These are phyloP conservation scores for Malurus elegans DNA, from an alignment of 2,113 vertebrate genomes.

Conservation along the genomic window DNA sequence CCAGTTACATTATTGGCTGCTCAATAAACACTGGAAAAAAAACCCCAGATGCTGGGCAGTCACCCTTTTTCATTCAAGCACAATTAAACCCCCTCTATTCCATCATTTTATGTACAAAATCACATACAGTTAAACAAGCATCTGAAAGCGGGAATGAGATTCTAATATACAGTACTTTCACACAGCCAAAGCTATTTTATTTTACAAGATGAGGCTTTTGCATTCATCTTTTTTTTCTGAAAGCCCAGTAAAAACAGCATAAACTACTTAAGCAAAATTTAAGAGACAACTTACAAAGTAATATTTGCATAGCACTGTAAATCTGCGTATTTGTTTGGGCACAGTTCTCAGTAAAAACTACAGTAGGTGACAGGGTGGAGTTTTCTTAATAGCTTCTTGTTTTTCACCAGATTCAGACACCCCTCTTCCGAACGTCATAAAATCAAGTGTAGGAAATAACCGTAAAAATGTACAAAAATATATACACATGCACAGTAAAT, in stretches of 20 bases:
- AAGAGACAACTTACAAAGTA: slow-evolving; percentile 13
- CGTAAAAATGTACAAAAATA: slow-evolving; percentile 75
- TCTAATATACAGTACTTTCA: slow-evolving; percentile 33
- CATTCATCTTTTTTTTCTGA: neutral
- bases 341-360: slow-evolving; percentile 1
- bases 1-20: neutral
- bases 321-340: neutral
- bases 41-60: neutral
- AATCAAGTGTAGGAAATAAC: slow-evolving; percentile 50
- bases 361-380: neutral
- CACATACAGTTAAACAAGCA: neutral
- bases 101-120: neutral
- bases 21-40: neutral
- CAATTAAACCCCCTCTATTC: neutral
- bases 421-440: neutral
- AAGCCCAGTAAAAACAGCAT: slow-evolving; percentile 15
- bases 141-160: neutral
- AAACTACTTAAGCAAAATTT: neutral
- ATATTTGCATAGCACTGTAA: slow-evolving; percentile 32
- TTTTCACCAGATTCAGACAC: slow-evolving; percentile 24
- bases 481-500: slow-evolving; percentile 47
- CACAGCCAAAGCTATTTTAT: slow-evolving; percentile 67
- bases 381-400: neutral
- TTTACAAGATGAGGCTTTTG: slow-evolving; percentile 21
- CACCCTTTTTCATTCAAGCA: neutral